Evolutionary conservation across 2,888 invertebrate genomes (phyloP), one percentile per base, ranked within the genome.

Genomic region (Augochlorella aurata): DNA sequence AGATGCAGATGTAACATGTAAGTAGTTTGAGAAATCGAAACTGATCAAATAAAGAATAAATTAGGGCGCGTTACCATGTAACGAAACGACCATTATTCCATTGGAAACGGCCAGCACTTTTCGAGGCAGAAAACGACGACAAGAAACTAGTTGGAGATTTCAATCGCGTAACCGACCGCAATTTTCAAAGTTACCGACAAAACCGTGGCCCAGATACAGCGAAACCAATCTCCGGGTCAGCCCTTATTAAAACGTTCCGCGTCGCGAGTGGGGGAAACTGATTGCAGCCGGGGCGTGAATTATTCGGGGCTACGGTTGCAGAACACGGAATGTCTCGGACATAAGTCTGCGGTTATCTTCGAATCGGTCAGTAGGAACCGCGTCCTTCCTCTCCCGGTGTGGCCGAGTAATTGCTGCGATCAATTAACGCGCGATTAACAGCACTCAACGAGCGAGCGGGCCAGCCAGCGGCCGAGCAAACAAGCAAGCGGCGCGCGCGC

Each of bases 341-440:
- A 47, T 50, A 70, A 74, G 69, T 61, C 38, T 45, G 12, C 58
- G 77, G 74, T 67, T 71, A 74, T 71, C 68, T 73, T 74, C 50
- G 66, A 81, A 80, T 75, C 54, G 74, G 71, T 24, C 63, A n/a
- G 50, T n/a, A 70, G 72, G 38, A 72, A 75, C 50, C 67, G 67
- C 45, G 21, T 66, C 75, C 72, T 61, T 29, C 61, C 54, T 71
- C 73, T 45, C 52, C 49, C 74, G 14, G 50, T 4, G 54, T 4
- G 24, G 50, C 81, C 66, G 58, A 72, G 77, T 84, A 81, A 84
- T 84, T 86, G 81, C 79, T 38, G 73, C 79, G 84, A 86, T 87
- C 84, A 84, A 87, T 87, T 87, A 84, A 86, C 86, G 79, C 76
- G 79, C 84, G 85, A 86, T 86, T 86, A 86, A 85, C 85, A 82